A percentile compares a stretch with the other conserved stretches of the same genome.
phyloP scores from a whole-genome alignment of 2,888 invertebrate species.

The Dynastes grantii region DNA sequence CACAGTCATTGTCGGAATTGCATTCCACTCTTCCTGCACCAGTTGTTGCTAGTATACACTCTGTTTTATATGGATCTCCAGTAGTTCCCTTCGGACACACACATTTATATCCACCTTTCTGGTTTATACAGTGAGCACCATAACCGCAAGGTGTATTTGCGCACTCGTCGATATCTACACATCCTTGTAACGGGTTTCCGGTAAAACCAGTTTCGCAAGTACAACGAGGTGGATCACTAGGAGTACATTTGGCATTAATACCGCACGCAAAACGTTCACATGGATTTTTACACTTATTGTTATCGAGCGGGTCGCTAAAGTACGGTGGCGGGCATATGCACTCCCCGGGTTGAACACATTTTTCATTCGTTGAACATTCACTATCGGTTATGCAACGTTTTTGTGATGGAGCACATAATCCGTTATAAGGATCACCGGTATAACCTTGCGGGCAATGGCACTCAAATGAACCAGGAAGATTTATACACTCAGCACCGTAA shows the following conservation, averaged over 20 bases:
- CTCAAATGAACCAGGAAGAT: conserved; percentile 83
- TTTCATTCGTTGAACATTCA: conserved; percentile 90
- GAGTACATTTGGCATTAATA: conserved; percentile 91
- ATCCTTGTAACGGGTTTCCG: conserved; percentile 89
- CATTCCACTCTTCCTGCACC: conserved; percentile 79
- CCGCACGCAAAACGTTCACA: conserved; percentile 93
- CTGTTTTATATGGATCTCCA: conserved; percentile 89
- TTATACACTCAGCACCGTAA: conserved; percentile 89
- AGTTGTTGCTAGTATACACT: conserved; percentile 78
- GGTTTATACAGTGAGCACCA: conserved; percentile 91
- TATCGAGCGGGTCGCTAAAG: conserved; percentile 86
- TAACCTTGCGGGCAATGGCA: conserved; percentile 89
- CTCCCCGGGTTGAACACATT: conserved; percentile 92
- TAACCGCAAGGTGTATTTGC: conserved; percentile 87
- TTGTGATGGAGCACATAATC: conserved; percentile 87
- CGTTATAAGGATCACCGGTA: conserved; percentile 86
- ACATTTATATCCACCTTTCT: conserved; percentile 89
- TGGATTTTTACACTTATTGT: conserved; percentile 92
- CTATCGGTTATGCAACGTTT: conserved; percentile 86
- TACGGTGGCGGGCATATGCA: conserved; percentile 94
- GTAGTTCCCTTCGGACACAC: conserved; percentile 87
- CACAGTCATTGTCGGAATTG: conserved; percentile 82
- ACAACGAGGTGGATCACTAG: conserved; percentile 91
- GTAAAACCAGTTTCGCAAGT: conserved; percentile 90
- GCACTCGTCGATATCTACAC: conserved; percentile 91